Percentiles rank a stretch among this genome's conserved stretches.
These are phyloP conservation scores for Oreochromis tanganicae DNA, from an alignment of 2,113 vertebrate genomes.

Conservation along the genomic window DNA sequence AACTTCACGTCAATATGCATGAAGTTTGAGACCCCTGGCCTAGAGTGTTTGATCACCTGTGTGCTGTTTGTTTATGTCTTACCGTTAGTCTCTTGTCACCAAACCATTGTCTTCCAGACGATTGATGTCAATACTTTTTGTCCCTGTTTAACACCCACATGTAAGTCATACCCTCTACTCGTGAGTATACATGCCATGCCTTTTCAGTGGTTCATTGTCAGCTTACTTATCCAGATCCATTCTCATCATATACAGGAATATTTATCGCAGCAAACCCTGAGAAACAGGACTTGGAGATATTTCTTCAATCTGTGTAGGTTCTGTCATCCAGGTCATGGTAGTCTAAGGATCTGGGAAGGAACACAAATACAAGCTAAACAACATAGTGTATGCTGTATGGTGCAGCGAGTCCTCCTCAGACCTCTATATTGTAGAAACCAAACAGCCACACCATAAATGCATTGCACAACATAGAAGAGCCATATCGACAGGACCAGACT, in stretches of 20 bases:
- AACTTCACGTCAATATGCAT: rapidly evolving
- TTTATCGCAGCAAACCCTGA: not conserved
- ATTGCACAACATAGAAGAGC: not conserved
- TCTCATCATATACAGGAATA: not conserved
- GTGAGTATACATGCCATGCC: not conserved
- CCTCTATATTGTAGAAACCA: rapidly evolving
- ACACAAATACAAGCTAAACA: not conserved
- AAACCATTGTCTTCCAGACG: not conserved
- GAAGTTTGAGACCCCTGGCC: rapidly evolving
- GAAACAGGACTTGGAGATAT: not conserved
- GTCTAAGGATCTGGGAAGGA: not conserved
- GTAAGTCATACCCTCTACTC: rapidly evolving
- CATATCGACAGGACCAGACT: rapidly evolving
- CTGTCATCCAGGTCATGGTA: not conserved
- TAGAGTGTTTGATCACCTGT: not conserved
- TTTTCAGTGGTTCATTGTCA: not conserved
- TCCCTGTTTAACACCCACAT: not conserved
- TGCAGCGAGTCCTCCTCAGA: not conserved
- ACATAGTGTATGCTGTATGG: not conserved
- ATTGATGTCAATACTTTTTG: not conserved
- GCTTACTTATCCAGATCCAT: not conserved
- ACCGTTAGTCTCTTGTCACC: rapidly evolving
- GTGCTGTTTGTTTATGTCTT: not conserved
- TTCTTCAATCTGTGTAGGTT: rapidly evolving
- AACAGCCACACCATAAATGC: rapidly evolving